These are phyloP conservation scores for Morone saxatilis DNA, from an alignment of 2,113 vertebrate species.

Conservation along the genomic window DNA sequence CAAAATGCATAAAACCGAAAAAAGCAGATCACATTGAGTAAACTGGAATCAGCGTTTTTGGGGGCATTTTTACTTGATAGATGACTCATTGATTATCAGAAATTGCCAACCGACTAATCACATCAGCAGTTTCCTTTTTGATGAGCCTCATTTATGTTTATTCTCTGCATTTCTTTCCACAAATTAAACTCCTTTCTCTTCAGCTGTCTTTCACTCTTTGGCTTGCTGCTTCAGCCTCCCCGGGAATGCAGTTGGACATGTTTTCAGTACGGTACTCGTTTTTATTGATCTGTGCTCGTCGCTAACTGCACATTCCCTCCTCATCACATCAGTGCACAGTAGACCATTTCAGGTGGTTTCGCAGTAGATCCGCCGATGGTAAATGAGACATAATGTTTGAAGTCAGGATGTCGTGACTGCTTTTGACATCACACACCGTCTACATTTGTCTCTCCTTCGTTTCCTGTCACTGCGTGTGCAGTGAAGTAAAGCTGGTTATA, in stretches of 20 bases:
- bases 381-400: not conserved
- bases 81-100: not conserved
- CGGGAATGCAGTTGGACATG: constrained; percentile 62
- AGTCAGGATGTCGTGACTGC: not conserved
- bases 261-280: constrained; percentile 17
- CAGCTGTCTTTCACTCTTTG: not conserved
- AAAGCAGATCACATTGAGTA: too few relatives aligned
- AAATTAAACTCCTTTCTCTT: not conserved
- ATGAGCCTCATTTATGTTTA: not conserved
- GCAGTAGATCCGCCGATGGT: not conserved
- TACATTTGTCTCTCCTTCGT: not conserved
- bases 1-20: not conserved
- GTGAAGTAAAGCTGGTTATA: not conserved
- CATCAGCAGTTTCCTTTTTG: not conserved
- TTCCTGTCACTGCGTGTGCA: not conserved
- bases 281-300: constrained; percentile 16
- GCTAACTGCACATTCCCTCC: not conserved
- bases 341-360: not conserved
- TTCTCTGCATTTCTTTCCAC: not conserved
- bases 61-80: not conserved
- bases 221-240: not conserved
- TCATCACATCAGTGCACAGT: not conserved
- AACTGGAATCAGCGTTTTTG: not conserved
- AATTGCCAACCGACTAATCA: not conserved
- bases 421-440: not conserved